These are phyloP conservation scores for Agriotes lineatus DNA, from an alignment of 2,888 invertebrate species.

Conservation along the genomic window DNA sequence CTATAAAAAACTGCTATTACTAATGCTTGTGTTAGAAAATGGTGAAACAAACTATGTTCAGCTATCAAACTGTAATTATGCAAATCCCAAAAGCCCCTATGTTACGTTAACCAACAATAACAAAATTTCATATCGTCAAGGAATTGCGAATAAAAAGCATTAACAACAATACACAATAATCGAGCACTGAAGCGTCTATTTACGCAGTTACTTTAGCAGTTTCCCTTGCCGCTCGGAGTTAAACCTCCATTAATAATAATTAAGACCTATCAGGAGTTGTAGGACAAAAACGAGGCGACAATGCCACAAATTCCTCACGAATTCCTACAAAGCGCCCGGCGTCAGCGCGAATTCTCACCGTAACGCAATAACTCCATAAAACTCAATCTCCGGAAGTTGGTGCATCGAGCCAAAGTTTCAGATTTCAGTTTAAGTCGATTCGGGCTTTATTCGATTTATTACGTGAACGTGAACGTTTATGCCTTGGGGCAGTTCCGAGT, in stretches of 20 bases:
- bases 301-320: slow-evolving; percentile 8
- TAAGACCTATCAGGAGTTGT: background rate
- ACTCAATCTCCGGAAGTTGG: slow-evolving; percentile 13
- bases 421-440: slow-evolving; percentile 18
- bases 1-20: too few relatives aligned
- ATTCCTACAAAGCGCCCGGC: slow-evolving; percentile 8
- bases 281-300: slow-evolving; percentile 4
- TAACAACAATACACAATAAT: background rate
- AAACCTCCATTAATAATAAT: slow-evolving; percentile 10
- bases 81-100: too few relatives aligned
- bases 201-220: background rate
- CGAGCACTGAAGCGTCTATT: background rate
- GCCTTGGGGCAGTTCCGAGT: slow-evolving; percentile 6
- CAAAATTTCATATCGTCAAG: too few relatives aligned
- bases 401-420: slow-evolving; percentile 20
- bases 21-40: too few relatives aligned
- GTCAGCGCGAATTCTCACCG: background rate
- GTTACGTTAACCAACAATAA: too few relatives aligned
- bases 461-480: slow-evolving; percentile 16
- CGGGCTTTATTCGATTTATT: slow-evolving; percentile 16
- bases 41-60: too few relatives aligned
- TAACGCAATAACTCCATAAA: slow-evolving; percentile 18
- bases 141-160: too few relatives aligned
- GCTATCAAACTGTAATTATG: too few relatives aligned
- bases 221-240: background rate